These are phyloP conservation scores for Cathartes aura DNA, from an alignment of 2,113 vertebrate genomes.

Conservation along the genomic window DNA sequence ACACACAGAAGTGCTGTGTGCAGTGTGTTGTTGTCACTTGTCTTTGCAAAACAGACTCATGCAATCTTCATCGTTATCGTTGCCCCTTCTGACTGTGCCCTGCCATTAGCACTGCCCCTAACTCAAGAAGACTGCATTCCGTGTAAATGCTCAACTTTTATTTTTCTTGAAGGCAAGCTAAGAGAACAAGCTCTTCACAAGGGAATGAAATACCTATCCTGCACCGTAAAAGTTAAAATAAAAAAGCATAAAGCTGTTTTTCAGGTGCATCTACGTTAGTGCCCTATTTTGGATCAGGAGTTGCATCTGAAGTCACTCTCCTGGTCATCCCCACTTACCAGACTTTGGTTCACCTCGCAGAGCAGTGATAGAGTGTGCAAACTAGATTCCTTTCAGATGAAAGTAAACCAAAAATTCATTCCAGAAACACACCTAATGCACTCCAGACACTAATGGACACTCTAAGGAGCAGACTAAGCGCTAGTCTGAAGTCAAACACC, in stretches of 20 bases:
- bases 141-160: not conserved
- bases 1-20: not conserved
- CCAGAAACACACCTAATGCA: not conserved
- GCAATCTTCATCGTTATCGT: fast-evolving
- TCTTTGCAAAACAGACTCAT: not conserved
- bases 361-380: not conserved
- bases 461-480: not conserved
- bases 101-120: not conserved
- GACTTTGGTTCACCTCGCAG: not conserved
- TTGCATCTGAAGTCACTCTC: not conserved
- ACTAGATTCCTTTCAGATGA: not conserved
- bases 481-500: not conserved
- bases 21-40: not conserved
- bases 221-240: not conserved
- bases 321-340: not conserved
- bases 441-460: not conserved
- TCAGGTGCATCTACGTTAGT: not conserved
- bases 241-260: not conserved
- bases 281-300: not conserved
- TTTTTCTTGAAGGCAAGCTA: not conserved
- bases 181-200: not conserved
- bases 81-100: not conserved
- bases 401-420: not conserved
- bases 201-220: not conserved
- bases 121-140: fast-evolving